These are phyloP conservation scores for Mus caroli DNA, from an alignment of 2,797 vertebrate species.

Conservation along the genomic window DNA sequence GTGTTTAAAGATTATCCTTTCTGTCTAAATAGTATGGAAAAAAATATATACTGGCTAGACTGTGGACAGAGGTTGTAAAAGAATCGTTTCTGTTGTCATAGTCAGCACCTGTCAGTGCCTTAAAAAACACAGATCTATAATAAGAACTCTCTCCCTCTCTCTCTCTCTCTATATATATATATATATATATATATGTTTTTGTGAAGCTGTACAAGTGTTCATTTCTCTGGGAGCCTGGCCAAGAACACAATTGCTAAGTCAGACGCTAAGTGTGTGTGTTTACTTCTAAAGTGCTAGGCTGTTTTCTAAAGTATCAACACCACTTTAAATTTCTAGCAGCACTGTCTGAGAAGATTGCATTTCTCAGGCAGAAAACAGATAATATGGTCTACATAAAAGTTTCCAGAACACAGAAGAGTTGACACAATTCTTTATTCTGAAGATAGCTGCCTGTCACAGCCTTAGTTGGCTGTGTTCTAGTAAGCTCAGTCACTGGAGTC, in stretches of 20 bases:
- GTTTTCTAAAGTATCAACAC: neutral
- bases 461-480: neutral
- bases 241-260: neutral
- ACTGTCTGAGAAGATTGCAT: neutral
- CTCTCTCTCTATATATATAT: no score
- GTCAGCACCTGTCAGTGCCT: neutral
- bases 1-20: constrained; percentile 44
- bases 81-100: constrained; percentile 27
- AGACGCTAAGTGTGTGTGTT: neutral
- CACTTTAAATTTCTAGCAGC: neutral
- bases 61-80: constrained; percentile 2
- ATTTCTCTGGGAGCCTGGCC: constrained; percentile 28
- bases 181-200: constrained; percentile 24
- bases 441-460: neutral
- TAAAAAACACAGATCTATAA: neutral
- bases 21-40: constrained; percentile 31
- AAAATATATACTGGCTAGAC: neutral
- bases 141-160: no score
- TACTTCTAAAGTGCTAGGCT: neutral
- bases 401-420: neutral
- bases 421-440: constrained; percentile 1
- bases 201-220: constrained; percentile 1
- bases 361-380: neutral
- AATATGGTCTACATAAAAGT: neutral
- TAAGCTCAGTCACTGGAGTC: neutral